These are phyloP conservation scores for Drosophila putrida DNA, from an alignment of 2,888 invertebrate genomes.

Conservation along the genomic window DNA sequence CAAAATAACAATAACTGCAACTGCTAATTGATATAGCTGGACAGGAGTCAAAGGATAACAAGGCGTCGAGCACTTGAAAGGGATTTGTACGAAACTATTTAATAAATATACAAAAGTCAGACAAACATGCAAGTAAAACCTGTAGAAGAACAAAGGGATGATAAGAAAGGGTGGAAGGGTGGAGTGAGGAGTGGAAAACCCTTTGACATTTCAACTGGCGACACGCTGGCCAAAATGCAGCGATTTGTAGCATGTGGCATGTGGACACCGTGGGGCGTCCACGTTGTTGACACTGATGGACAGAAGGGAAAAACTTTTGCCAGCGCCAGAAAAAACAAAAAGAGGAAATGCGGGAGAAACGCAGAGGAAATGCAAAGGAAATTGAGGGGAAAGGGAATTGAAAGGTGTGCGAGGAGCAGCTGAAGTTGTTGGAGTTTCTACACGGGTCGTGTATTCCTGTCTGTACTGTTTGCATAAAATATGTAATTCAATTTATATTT, in stretches of 20 bases:
- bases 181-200: constrained; percentile 23
- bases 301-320: constrained; percentile 54
- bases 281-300: constrained; percentile 64
- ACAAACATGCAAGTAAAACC: constrained; percentile 7
- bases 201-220: constrained; percentile 60
- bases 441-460: constrained; percentile 33
- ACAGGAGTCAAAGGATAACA: constrained; percentile 22
- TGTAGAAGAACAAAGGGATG: neutral
- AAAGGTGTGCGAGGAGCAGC: neutral
- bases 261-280: constrained; percentile 54
- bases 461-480: constrained; percentile 72
- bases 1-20: constrained; percentile 21
- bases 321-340: constrained; percentile 27
- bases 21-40: constrained; percentile 51
- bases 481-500: constrained; percentile 80
- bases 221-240: constrained; percentile 48
- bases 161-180: neutral
- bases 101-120: constrained; percentile 48
- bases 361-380: neutral
- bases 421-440: constrained; percentile 5
- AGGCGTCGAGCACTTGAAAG: constrained; percentile 54
- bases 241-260: constrained; percentile 60
- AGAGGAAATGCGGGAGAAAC: constrained; percentile 9
- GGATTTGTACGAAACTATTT: constrained; percentile 65
- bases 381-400: neutral